These are phyloP conservation scores for Hozukius guyotensis DNA, from an alignment of 2,797 vertebrate genomes.

Conservation along the genomic window DNA sequence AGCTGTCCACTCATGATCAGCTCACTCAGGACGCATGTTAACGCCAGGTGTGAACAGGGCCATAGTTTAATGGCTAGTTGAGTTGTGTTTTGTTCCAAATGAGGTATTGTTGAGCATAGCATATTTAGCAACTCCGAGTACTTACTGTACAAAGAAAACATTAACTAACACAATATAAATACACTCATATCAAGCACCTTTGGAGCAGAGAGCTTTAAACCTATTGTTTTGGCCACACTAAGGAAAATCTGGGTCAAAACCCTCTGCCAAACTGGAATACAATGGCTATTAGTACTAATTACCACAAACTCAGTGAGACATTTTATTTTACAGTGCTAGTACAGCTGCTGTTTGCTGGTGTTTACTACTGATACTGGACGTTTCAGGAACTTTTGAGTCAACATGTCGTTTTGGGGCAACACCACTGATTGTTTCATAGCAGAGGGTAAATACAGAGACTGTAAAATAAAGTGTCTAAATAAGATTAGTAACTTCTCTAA, in stretches of 20 bases:
- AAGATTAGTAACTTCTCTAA: slow-evolving; percentile 71
- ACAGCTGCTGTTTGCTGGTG: slow-evolving; percentile 45
- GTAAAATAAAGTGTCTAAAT: slow-evolving; percentile 75
- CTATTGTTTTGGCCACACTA: slow-evolving; percentile 64
- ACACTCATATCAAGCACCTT: slow-evolving; percentile 77
- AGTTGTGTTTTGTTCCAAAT: slow-evolving; percentile 81
- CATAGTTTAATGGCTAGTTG: slow-evolving; percentile 81
- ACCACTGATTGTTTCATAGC: slow-evolving; percentile 33
- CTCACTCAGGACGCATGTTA: too few species aligned
- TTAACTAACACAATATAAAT: slow-evolving; percentile 74
- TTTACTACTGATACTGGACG: slow-evolving; percentile 52
- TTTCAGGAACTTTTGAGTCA: slow-evolving; percentile 47
- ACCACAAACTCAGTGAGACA: slow-evolving; percentile 67
- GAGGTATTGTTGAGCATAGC: slow-evolving; percentile 87
- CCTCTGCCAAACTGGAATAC: slow-evolving; percentile 61
- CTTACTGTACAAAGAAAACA: slow-evolving; percentile 76
- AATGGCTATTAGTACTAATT: slow-evolving; percentile 67
- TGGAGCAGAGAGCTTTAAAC: slow-evolving; percentile 67
- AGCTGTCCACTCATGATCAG: too few species aligned
- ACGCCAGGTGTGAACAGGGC: too few species aligned
- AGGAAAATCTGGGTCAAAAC: slow-evolving; percentile 61
- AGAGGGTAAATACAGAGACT: slow-evolving; percentile 44
- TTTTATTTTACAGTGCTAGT: slow-evolving; percentile 72
- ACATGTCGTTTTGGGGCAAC: slow-evolving; percentile 30
- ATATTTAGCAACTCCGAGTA: slow-evolving; percentile 75